These are phyloP conservation scores for Aythya baeri DNA, from an alignment of 2,113 vertebrate species.

Conservation along the genomic window DNA sequence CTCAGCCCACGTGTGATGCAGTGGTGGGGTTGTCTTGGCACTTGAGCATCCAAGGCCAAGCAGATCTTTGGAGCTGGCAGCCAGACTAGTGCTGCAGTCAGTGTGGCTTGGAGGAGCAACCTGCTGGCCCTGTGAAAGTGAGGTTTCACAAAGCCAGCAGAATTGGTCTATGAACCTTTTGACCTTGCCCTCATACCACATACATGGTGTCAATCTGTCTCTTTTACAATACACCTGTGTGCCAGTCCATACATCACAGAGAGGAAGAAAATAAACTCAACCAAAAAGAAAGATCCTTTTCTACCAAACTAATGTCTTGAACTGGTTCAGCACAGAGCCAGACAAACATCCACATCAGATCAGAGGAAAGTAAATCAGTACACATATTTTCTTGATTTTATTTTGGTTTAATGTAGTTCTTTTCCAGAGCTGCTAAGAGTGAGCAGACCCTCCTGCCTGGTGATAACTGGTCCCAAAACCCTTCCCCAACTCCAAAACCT, in stretches of 20 bases:
- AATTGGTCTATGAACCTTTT: neutral
- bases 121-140: neutral
- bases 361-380: neutral
- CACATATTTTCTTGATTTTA: neutral
- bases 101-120: neutral
- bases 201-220: neutral
- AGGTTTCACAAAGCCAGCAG: neutral
- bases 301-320: neutral
- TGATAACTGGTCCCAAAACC: neutral
- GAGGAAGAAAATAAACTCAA: neutral
- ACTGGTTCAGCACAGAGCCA: neutral
- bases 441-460: rapidly evolving
- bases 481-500: neutral
- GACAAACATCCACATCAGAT: neutral
- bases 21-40: neutral
- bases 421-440: neutral
- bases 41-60: neutral
- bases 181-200: neutral
- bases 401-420: neutral
- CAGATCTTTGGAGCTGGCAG: neutral
- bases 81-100: neutral
- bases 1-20: neutral
- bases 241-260: neutral
- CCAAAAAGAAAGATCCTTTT: neutral
- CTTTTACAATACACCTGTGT: neutral